A percentile compares a stretch with the other conserved stretches of the same genome.
Conservation (phyloP, 2,888 invertebrate species). For the Leptinotarsa rubiginosa region DNA sequence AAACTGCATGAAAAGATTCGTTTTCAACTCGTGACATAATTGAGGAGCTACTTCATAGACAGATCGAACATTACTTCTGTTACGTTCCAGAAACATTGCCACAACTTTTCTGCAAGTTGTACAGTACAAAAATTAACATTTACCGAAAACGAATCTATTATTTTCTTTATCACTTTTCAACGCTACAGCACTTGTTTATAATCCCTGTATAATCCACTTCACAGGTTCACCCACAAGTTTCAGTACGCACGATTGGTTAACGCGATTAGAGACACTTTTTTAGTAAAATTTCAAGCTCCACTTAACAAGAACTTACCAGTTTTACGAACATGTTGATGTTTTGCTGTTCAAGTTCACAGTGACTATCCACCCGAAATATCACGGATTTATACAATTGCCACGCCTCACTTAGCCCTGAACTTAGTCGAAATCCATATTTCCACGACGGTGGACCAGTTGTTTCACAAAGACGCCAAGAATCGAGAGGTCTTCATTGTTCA, state of each 20-base stretch:
- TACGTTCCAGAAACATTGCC: neutral
- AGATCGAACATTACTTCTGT: neutral
- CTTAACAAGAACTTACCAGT: constrained; percentile 61
- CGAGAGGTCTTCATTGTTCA: constrained; percentile 29
- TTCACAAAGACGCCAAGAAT: constrained; percentile 5
- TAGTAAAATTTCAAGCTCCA: constrained; percentile 20
- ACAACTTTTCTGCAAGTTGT: neutral
- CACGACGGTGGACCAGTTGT: constrained; percentile 26
- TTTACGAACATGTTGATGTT: constrained; percentile 65
- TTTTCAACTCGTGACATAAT: too few species aligned
- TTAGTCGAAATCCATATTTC: constrained; percentile 44
- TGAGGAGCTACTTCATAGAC: neutral
- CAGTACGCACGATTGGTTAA: neutral
- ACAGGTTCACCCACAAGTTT: neutral
- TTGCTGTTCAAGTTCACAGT: constrained; percentile 59
- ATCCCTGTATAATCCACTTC: constrained; percentile 13
- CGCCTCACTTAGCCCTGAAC: constrained; percentile 61
- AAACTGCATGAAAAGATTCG: too few species aligned
- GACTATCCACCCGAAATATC: constrained; percentile 58
- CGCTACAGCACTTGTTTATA: neutral
- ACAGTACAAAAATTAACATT: neutral
- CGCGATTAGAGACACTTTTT: constrained; percentile 14
- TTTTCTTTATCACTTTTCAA: neutral
- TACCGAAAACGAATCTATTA: neutral
- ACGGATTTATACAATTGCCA: constrained; percentile 62